phyloP scores from a whole-genome alignment of 1,140 invertebrate species.

The Stegodyphus dumicola region DNA sequence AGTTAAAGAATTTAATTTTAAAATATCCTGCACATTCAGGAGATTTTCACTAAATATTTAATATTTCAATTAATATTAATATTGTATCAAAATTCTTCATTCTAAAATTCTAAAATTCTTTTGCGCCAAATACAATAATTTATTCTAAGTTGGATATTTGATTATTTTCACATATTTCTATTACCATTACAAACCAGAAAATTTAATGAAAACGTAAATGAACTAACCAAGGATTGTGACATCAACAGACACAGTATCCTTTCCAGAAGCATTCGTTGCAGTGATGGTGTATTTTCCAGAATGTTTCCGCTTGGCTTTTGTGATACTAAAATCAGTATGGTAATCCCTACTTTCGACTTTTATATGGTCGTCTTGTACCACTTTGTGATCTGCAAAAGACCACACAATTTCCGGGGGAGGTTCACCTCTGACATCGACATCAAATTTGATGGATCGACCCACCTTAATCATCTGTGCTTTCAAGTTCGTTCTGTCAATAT shows the following conservation, averaged over 20 bases:
- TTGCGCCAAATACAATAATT: too few relatives aligned
- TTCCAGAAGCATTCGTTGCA: constrained; percentile 89
- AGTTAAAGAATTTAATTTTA: too few relatives aligned
- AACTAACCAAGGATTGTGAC: constrained; percentile 85
- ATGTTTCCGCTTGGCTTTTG: constrained; percentile 84
- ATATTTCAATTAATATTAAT: too few relatives aligned
- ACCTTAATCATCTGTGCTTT: constrained; percentile 88
- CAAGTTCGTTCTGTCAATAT: constrained; percentile 91
- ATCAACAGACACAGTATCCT: constrained; percentile 89
- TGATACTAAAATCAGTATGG: constrained; percentile 88
- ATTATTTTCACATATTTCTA: too few relatives aligned
- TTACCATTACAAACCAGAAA: too few relatives aligned
- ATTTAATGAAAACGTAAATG: background rate
- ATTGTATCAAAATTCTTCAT: too few relatives aligned
- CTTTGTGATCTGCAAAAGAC: constrained; percentile 84
- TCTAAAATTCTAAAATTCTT: too few relatives aligned
- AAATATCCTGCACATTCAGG: too few relatives aligned
- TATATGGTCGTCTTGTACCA: constrained; percentile 84
- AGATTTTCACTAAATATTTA: too few relatives aligned
- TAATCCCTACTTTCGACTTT: constrained; percentile 92
- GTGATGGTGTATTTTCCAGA: constrained; percentile 91
- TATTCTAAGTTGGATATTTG: too few relatives aligned
- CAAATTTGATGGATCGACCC: constrained; percentile 91
- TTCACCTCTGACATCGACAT: constrained; percentile 90
- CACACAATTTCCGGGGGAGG: constrained; percentile 87